Base-by-base conservation (phyloP, 2,888 invertebrate genomes). In the Caenorhabditis uteleia region DNA sequence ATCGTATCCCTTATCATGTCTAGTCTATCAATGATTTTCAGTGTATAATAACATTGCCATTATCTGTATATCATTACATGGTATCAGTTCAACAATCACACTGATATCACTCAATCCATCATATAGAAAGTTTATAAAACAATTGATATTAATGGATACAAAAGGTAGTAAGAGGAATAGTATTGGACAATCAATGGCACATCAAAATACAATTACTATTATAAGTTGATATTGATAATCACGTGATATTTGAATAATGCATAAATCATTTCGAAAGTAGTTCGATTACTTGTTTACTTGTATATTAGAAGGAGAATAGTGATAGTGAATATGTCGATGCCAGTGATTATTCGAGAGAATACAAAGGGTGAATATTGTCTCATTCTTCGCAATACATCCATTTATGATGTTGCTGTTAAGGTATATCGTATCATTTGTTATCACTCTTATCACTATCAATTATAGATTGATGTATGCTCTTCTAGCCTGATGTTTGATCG, bases 391-490 rank as follows among this genome's bases (percentile, higher is more conserved):
- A 62, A 62, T 21, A 44, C 56, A 2, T 47, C 56, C n/a, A 57
- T 62, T 14, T 57, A 57, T 20, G 62, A 57, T 31, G 39, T 62
- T 34, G 62, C 62, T 6, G 56, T 62, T 20, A 62, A 62, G 43
- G 34, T 48, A 40, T 40, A 25, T 25, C 2, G 23, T 26, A 39
- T 12, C 4, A n/a, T 34, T n/a, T n/a, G 34, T n/a, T n/a, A n/a
- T n/a, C n/a, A n/a, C n/a, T n/a, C n/a, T n/a, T n/a, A n/a, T n/a
- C n/a, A n/a, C n/a, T n/a, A n/a, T n/a, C n/a, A n/a, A n/a, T n/a
- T n/a, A n/a, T n/a, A n/a, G n/a, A n/a, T n/a, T n/a, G n/a, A n/a
- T n/a, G n/a, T n/a, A n/a, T n/a, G n/a, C n/a, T n/a, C n/a, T n/a
- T n/a, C n/a, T n/a, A n/a, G n/a, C n/a, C n/a, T n/a, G n/a, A n/a